Conservation (phyloP, 2,888 invertebrate genomes). For the Lasioglossum marginatum region DNA sequence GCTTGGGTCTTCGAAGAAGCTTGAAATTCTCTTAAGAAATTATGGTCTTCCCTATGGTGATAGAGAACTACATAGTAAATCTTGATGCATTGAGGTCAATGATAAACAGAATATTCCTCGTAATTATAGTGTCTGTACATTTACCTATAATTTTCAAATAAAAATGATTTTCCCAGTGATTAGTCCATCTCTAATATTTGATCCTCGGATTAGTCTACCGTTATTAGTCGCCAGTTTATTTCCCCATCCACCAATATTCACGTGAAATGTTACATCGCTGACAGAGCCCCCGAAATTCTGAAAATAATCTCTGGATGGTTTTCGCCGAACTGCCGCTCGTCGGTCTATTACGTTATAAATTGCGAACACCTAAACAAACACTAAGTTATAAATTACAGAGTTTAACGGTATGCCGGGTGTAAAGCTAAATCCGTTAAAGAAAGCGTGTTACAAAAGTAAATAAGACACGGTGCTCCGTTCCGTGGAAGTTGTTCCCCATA, state of each 20-base stretch:
- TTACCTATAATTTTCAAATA: no score
- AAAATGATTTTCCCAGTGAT: not conserved
- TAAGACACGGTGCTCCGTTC: not conserved
- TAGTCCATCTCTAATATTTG: not conserved
- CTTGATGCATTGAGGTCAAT: not conserved
- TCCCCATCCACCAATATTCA: not conserved
- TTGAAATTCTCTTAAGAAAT: not conserved
- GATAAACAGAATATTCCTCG: no score
- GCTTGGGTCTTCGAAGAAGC: not conserved
- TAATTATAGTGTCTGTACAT: not conserved
- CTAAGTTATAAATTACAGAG: slow-evolving; percentile 11
- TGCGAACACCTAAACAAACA: slow-evolving; percentile 5
- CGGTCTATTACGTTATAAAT: slow-evolving; percentile 1
- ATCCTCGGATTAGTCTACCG: not conserved
- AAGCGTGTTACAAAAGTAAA: slow-evolving; percentile 12
- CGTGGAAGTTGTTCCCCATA: slow-evolving; percentile 7
- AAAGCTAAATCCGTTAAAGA: slow-evolving; percentile 8
- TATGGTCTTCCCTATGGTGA: not conserved
- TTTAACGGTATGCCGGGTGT: slow-evolving; percentile 5
- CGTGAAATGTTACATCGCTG: not conserved
- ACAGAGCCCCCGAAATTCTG: not conserved
- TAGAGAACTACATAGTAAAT: not conserved
- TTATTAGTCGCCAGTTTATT: not conserved
- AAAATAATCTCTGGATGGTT: not conserved
- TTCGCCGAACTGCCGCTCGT: not conserved